Evolutionary conservation across 2,888 invertebrate species (phyloP), one percentile per base, ranked within the genome.

Genomic region (Sialis fuliginosa): DNA sequence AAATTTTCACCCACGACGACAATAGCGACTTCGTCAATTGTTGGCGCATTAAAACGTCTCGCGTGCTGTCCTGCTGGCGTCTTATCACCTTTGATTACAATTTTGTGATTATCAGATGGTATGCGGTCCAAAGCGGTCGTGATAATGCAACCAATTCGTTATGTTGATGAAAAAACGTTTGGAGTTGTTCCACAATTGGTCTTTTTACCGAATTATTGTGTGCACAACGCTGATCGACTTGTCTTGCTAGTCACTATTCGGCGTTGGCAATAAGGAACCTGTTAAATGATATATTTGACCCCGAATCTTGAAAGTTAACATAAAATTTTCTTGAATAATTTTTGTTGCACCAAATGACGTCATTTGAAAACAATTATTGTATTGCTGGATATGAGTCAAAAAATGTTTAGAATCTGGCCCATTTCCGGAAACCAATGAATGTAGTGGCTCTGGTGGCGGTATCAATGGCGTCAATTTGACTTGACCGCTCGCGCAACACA

Each of bases 371-470:
- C 22, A 22, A 22, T 4, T 4, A 22, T 22, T 22, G 4, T 22
- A 22, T 22, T 22, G 32, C 6, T 43, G 51, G 30, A 51, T 51
- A 37, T 51, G 45, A 9, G 39, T 35, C 9, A 48, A 22, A 37
- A 54, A 50, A 32, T 50, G 49, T 46, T 31, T 49, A 42, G 49
- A 52, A 48, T 50, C 42, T 30, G 33, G 31, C 5, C 46, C n/a
- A 8, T 41, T n/a, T 22, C 49, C 47, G 33, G 47, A 47, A 43
- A 49, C 45, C 12, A 40, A 45, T 39, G 45, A 45, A 7, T 39
- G 22, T 53, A 63, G 54, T 54, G 61, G 61, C 53, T 62, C 58
- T 48, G 61, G 59, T 55, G 59, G 61, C 51, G 56, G 46, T 47
- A 50, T 50, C 52, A 64, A 55, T 57, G 53, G 53, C 52, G 57